Conservation (phyloP, 2,113 vertebrate species). For the Cricetomys ansorgei region DNA sequence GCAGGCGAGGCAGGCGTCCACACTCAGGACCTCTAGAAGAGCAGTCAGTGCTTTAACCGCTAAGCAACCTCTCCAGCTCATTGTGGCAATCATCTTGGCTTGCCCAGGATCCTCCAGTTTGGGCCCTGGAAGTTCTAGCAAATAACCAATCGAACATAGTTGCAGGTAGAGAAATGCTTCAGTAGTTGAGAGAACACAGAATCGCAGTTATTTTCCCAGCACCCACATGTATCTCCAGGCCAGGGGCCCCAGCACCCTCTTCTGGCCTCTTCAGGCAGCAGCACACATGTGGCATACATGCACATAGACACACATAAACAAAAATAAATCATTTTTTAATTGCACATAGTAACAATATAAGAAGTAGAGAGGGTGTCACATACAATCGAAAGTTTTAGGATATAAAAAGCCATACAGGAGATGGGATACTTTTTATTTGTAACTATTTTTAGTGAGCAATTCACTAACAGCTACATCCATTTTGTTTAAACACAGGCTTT, state of each 20-base stretch:
- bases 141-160: no score
- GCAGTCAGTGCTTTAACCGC: no score
- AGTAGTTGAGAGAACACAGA: no score
- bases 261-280: not conserved
- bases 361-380: not conserved
- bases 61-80: no score
- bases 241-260: no score
- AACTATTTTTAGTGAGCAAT: not conserved
- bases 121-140: no score
- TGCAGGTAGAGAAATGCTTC: no score
- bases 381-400: not conserved
- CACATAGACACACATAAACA: not conserved
- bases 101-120: no score
- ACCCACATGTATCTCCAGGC: not conserved
- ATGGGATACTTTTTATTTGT: not conserved
- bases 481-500: not conserved
- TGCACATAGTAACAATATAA: not conserved
- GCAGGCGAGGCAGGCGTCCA: no score
- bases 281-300: not conserved
- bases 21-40: no score
- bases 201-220: not conserved
- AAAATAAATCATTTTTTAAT: not conserved
- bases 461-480: not conserved
- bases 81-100: no score
- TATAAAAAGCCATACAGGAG: not conserved